phyloP scores from a whole-genome alignment of 1,140 invertebrate species.

The Drosophila subpulchrella region DNA sequence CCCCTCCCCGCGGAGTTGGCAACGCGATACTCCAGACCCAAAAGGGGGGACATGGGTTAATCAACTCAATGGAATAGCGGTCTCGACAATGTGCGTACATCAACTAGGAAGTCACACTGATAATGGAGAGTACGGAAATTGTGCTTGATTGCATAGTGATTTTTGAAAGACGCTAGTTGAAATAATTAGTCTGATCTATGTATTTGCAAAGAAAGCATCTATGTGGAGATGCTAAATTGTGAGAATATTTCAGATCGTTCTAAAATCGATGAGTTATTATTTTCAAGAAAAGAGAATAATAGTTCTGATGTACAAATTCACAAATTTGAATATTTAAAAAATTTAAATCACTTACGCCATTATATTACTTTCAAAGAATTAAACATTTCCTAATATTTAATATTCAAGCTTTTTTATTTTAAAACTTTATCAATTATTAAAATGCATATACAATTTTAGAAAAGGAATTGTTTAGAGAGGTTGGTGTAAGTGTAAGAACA shows the following conservation, averaged over 20 bases:
- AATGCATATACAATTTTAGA: too few relatives aligned
- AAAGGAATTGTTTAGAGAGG: too few relatives aligned
- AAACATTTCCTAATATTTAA: too few relatives aligned
- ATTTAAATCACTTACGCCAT: too few relatives aligned
- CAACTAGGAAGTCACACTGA: slow-evolving; percentile 25
- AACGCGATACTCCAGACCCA: not conserved
- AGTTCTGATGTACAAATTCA: too few relatives aligned
- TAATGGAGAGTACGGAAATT: slow-evolving; percentile 13
- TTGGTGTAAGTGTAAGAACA: not conserved
- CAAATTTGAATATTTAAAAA: too few relatives aligned
- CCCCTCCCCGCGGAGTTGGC: not conserved
- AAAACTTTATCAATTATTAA: too few relatives aligned
- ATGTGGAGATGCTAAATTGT: not conserved
- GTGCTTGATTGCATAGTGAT: slow-evolving; percentile 1
- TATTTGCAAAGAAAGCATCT: not conserved
- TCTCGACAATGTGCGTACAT: slow-evolving; percentile 38
- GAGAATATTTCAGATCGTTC: not conserved
- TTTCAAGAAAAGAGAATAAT: too few relatives aligned
- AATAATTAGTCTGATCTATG: not conserved
- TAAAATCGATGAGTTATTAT: too few relatives aligned
- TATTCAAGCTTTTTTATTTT: too few relatives aligned
- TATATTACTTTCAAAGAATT: too few relatives aligned
- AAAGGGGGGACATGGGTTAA: slow-evolving; percentile 30
- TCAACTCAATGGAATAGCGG: slow-evolving; percentile 37
- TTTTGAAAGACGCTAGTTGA: not conserved